Conservation (phyloP, 2,113 vertebrate species). For the Xenotilapia caudafasciata region DNA sequence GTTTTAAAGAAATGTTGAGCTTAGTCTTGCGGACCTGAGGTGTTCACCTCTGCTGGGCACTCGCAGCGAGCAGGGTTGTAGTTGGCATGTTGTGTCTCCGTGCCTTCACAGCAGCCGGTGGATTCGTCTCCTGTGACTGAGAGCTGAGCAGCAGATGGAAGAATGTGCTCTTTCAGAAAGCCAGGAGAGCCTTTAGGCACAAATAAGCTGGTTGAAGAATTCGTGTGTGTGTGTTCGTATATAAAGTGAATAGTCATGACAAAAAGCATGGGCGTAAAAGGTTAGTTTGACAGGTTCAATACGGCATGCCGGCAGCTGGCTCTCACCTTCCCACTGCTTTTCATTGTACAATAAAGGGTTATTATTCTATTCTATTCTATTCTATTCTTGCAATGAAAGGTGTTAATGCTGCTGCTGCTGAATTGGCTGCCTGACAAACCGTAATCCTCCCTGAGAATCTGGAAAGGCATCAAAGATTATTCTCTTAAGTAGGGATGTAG, state of each 20-base stretch:
- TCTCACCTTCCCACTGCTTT: not conserved
- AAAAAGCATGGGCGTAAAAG: not conserved
- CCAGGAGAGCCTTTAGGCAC: conserved; percentile 6
- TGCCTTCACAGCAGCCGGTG: not conserved
- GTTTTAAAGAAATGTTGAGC: not conserved
- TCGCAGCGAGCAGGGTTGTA: not conserved
- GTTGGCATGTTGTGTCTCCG: not conserved
- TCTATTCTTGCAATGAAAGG: not conserved
- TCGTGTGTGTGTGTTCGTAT: not conserved
- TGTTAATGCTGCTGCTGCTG: not conserved
- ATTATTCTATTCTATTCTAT: not conserved
- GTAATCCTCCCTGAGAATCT: not conserved
- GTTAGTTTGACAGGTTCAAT: not conserved
- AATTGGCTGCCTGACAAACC: not conserved
- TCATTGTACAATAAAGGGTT: not conserved
- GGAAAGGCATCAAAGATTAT: not conserved
- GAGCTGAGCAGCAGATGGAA: conserved; percentile 32
- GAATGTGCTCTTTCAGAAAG: conserved; percentile 50
- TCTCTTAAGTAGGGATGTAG: not conserved
- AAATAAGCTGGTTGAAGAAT: not conserved
- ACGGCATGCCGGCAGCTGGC: not conserved
- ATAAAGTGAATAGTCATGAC: not conserved
- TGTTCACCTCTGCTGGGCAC: not conserved
- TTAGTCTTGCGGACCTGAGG: not conserved
- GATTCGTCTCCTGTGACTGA: conserved; percentile 29